phyloP scores from a whole-genome alignment of 2,113 vertebrate species.

The Ploceus nigricollis region DNA sequence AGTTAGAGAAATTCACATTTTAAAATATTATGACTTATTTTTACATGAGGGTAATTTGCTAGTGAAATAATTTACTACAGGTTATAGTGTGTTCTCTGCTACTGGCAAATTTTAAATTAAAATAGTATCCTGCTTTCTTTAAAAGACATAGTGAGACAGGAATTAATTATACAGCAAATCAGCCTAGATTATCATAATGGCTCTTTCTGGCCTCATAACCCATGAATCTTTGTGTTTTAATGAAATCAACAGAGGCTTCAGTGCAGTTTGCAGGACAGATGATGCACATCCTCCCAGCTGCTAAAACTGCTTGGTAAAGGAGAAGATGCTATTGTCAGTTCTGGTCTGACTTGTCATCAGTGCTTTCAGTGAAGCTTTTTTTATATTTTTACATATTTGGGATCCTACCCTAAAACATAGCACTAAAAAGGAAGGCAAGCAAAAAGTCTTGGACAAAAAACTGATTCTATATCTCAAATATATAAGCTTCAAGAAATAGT shows the following conservation, averaged over 20 bases:
- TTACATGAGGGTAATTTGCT: slow-evolving; percentile 8
- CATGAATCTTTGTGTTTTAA: slow-evolving; percentile 14
- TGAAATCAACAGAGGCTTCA: slow-evolving; percentile 14
- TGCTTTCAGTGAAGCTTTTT: background rate
- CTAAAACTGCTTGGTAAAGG: background rate
- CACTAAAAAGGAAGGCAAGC: background rate
- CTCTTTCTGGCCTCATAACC: slow-evolving; percentile 37
- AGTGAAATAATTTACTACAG: slow-evolving; percentile 28
- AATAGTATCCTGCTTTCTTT: slow-evolving; percentile 21
- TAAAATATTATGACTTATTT: slow-evolving; percentile 28
- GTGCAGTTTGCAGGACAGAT: background rate
- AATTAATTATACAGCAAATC: slow-evolving; percentile 54
- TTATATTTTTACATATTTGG: background rate
- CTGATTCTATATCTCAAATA: background rate
- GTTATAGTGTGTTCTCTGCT: slow-evolving; percentile 3
- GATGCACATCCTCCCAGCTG: background rate
- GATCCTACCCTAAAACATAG: background rate
- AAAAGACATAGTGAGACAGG: background rate
- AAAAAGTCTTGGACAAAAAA: background rate
- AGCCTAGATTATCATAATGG: slow-evolving; percentile 32
- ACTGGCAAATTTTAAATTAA: slow-evolving; percentile 38
- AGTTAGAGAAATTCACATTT: slow-evolving; percentile 9
- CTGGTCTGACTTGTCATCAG: background rate
- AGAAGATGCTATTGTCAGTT: background rate
- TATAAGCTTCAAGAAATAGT: background rate